Evolutionary conservation across 1,140 invertebrate species (phyloP), one percentile per base, ranked within the genome.

Genomic region (Hyphantria cunea): DNA sequence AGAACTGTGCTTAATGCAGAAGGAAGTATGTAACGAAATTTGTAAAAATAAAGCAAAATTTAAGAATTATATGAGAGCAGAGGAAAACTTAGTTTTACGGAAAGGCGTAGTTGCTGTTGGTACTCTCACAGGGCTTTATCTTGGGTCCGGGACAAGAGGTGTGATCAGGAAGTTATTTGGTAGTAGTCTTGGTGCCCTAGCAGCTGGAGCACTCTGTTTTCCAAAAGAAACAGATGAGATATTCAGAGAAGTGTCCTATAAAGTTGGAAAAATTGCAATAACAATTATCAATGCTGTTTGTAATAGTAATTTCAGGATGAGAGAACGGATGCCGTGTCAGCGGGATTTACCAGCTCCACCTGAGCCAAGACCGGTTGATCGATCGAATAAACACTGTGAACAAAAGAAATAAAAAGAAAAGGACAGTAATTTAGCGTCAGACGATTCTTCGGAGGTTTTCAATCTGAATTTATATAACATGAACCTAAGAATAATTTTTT

Each of bases 181-280:
- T 11, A 78, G 82, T 0, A 61, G 60, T 0, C 42, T 76, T 6
- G 80, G 84, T 0, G 55, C 74, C 0, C 52, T 84, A 0, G 52
- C 77, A 0, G 54, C 72, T 12, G 86, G 86, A 5, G 71, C 84
- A 0, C 11, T 88, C 0, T 82, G 78, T 39, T 89, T 84, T 25
- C 86, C 86, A 0, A 78, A 77, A 10, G 81, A 85, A 61, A 86
- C 84, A 0, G 86, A 89, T 55, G 72, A 78, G 3, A 51, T 49
- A 0, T 80, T 87, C 12, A 73, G 81, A 49, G 48, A 49, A 4
- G 44, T 76, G 0, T 31, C 71, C 0, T 82, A 78, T 33, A 44
- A 72, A 0, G 14, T 63, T 33, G 78, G 68, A 0, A 83, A 83
- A 17, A 8, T 39, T 7, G 33, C 53, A 0, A 6, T 85, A n/a